A percentile compares a stretch with the other conserved stretches of the same genome.
Conservation (phyloP, 2,888 invertebrate species). For the Orthosia cruda region DNA sequence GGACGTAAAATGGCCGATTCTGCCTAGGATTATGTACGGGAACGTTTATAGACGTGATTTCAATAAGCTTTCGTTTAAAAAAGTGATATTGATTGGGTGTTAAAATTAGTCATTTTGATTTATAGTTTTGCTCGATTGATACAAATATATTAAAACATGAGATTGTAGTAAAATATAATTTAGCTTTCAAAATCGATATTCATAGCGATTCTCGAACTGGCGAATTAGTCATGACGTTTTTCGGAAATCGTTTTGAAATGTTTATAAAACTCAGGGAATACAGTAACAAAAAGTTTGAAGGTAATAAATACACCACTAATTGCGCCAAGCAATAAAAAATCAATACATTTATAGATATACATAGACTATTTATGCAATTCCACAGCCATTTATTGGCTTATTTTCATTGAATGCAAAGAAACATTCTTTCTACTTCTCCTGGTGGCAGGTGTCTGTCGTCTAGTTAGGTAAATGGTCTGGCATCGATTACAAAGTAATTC, state of each 20-base stretch:
- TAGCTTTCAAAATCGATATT: background rate
- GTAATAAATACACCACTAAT: background rate
- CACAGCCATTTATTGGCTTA: constrained; percentile 9
- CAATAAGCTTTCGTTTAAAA: background rate
- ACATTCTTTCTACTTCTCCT: background rate
- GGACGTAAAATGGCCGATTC: constrained; percentile 82
- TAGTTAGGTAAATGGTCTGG: background rate
- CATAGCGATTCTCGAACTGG: no score
- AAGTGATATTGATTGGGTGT: background rate
- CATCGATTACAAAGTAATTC: constrained; percentile 30
- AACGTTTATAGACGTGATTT: constrained; percentile 1
- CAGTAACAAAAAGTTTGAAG: background rate
- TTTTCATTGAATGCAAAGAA: background rate
- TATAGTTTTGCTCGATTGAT: background rate
- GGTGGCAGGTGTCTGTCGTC: constrained; percentile 2
- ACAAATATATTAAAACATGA: no score
- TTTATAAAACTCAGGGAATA: background rate
- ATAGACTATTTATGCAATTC: background rate
- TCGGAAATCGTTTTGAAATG: background rate
- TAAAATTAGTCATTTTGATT: background rate
- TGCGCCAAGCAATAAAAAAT: background rate
- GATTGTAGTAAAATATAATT: no score
- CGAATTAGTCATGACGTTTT: background rate
- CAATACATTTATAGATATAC: background rate
- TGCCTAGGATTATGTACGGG: constrained; percentile 32